Conservation (phyloP, 2,888 invertebrate species). For the Epirrhoe alternata region DNA sequence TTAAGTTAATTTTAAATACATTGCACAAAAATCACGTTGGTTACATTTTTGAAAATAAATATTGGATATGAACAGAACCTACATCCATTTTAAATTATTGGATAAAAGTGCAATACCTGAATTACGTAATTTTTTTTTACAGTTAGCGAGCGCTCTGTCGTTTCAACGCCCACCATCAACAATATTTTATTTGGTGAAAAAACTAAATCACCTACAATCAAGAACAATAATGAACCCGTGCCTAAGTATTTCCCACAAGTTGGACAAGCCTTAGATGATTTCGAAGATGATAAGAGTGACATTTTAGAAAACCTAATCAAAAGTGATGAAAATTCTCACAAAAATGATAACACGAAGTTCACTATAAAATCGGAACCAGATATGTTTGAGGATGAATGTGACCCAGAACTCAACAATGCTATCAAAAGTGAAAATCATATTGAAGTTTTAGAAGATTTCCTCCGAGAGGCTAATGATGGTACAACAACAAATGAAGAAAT, state of each 20-base stretch:
- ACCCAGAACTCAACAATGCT: background rate
- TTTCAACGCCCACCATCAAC: slow-evolving; percentile 68
- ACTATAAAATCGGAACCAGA: background rate
- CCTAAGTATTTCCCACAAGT: slow-evolving; percentile 39
- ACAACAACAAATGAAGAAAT: slow-evolving; percentile 13
- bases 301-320: background rate
- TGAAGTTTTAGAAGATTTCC: slow-evolving; percentile 59
- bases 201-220: slow-evolving; percentile 28
- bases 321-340: background rate
- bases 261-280: slow-evolving; percentile 18
- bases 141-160: slow-evolving; percentile 48
- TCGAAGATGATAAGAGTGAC: slow-evolving; percentile 16
- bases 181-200: slow-evolving; percentile 70
- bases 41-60: too few species aligned
- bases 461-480: slow-evolving; percentile 43
- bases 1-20: too few species aligned
- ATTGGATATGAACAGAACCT: background rate
- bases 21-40: too few species aligned
- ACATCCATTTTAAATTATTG: background rate
- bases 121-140: slow-evolving; percentile 20
- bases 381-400: background rate
- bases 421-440: slow-evolving; percentile 26
- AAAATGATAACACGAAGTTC: background rate
- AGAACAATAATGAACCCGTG: background rate
- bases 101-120: background rate